Evolutionary conservation across 2,888 invertebrate species (phyloP), one percentile per base, ranked within the genome.

Genomic region (Lochmaea capreae): DNA sequence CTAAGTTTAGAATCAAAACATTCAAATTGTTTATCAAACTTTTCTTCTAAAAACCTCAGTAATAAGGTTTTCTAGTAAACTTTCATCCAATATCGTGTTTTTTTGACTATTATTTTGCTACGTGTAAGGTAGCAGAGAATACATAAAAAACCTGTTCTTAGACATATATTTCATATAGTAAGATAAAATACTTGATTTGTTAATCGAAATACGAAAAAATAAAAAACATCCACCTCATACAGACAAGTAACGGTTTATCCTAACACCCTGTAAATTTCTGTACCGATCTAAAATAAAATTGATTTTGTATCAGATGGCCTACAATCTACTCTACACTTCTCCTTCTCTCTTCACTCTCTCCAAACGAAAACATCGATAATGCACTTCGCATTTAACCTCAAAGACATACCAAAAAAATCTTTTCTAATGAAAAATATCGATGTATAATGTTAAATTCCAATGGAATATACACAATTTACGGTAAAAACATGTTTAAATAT

Each of bases 251-350:
- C 9, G n/a, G 9, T 57, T 57, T 16, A 18, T 8, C 8, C 43
- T 63, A 18, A 18, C 62, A 63, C 18, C 10, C 18, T 18, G 62
- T 63, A 63, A 16, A 8, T 59, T 18, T 43, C 43, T 61, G 39
- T 42, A 42, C 16, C 43, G 18, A 63, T 63, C 42, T 43, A 43
- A 63, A 63, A 63, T 18, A 39, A 58, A 71, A 71, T 71, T 71
- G 71, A 71, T 71, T 71, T 71, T 71, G 71, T 71, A 71, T 71
- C 71, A 71, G 71, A 71, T 71, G 71, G 71, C 71, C 71, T 71
- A 71, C 71, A 71, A 71, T 71, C 71, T 33, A 71, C 65, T 71
- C 58, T 22, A 71, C 57, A 65, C 65, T 71, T 46, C 54, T 54
- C 18, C 65, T 57, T 71, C 71, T 65, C 70, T 70, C 63, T 63